phyloP scores from a whole-genome alignment of 2,797 vertebrate genomes.

The Sarcoramphus papa region DNA sequence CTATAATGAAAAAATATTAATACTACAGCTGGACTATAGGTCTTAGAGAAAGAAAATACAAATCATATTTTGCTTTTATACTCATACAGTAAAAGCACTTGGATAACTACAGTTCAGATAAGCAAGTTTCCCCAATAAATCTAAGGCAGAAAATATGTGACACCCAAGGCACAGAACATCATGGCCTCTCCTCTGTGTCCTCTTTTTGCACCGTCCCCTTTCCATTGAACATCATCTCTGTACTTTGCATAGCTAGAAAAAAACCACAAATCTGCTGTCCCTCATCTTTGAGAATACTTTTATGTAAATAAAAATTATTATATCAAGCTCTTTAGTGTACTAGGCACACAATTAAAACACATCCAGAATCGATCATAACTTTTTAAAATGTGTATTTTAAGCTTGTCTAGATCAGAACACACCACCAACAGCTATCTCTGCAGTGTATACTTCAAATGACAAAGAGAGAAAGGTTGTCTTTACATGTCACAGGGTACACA shows the following conservation, averaged over 20 bases:
- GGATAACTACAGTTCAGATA: neutral
- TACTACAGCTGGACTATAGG: neutral
- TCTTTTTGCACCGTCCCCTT: neutral
- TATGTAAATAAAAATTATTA: neutral
- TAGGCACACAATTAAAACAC: neutral
- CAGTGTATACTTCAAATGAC: neutral
- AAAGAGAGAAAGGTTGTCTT: neutral
- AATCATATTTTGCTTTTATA: neutral
- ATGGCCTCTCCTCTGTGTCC: neutral
- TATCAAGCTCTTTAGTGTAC: neutral
- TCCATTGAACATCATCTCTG: neutral
- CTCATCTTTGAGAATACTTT: neutral
- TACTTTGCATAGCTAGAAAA: neutral
- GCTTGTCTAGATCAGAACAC: neutral
- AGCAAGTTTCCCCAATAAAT: neutral
- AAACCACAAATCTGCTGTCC: neutral
- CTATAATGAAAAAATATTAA: neutral
- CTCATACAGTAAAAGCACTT: neutral
- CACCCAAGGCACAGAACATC: neutral
- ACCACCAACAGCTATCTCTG: rapidly evolving
- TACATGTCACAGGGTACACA: neutral
- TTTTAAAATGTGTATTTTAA: neutral
- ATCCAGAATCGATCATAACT: neutral
- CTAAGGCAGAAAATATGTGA: neutral
- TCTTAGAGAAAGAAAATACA: neutral